A percentile compares a stretch with the other conserved stretches of the same genome.
phyloP scores from a whole-genome alignment of 2,113 vertebrate genomes.

The Lepus americanus region DNA sequence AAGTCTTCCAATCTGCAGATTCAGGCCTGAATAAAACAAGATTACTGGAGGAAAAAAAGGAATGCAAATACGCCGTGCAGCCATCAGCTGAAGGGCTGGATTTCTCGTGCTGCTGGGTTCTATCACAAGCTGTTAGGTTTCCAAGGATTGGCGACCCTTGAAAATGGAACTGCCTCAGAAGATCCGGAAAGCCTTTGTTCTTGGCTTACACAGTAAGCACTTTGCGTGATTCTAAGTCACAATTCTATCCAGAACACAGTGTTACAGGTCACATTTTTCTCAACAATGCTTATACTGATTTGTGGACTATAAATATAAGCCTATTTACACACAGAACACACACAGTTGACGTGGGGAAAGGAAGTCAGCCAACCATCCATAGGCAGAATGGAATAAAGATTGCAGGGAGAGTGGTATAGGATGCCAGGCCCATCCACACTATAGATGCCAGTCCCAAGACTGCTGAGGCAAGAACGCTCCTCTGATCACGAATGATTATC shows the following conservation, averaged over 20 bases:
- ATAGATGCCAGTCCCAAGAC: constrained; percentile 92
- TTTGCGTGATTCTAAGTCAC: constrained; percentile 74
- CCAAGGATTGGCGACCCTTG: constrained; percentile 51
- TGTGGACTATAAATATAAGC: constrained; percentile 87
- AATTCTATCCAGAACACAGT: constrained; percentile 79
- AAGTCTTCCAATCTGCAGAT: constrained; percentile 55
- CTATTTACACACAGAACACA: constrained; percentile 77
- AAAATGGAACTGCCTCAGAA: constrained; percentile 68
- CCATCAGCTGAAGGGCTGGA: not conserved
- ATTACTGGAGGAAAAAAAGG: not conserved
- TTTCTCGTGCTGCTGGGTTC: not conserved
- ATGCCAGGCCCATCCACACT: constrained; percentile 90
- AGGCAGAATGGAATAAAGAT: constrained; percentile 93
- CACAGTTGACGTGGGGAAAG: not conserved
- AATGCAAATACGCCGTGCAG: not conserved
- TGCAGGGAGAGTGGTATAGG: constrained; percentile 92
- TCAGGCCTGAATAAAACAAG: not conserved
- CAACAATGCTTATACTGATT: constrained; percentile 19
- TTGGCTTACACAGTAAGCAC: constrained; percentile 88
- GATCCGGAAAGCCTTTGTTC: constrained; percentile 81
- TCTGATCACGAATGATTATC: constrained; percentile 94
- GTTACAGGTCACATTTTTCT: constrained; percentile 75
- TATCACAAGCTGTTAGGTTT: constrained; percentile 6
- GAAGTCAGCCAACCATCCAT: constrained; percentile 95
- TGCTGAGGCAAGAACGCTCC: constrained; percentile 90